Evolutionary conservation across 2,888 invertebrate genomes (phyloP).

Genomic region (Drosophila gaucha): DNA sequence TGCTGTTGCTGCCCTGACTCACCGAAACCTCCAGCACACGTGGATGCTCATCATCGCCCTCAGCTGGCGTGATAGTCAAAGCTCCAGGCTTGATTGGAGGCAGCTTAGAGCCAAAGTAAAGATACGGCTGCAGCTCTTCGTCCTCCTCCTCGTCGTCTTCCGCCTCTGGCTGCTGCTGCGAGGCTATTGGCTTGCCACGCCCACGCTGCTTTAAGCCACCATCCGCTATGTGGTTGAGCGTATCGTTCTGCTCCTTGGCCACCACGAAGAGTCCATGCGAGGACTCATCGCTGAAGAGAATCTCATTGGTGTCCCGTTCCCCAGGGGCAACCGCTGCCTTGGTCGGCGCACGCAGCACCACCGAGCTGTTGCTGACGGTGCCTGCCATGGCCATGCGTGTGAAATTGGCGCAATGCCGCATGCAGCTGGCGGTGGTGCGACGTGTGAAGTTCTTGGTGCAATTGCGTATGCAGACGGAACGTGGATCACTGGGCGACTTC

Average conservation of each 20-base stretch:
- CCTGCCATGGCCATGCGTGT: slow-evolving; percentile 70
- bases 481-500: slow-evolving; percentile 81
- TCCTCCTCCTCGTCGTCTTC: slow-evolving; percentile 70
- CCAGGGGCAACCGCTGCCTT: slow-evolving; percentile 37
- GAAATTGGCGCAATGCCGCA: slow-evolving; percentile 83
- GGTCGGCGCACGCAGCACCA: slow-evolving; percentile 51
- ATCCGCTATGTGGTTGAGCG: slow-evolving; percentile 82
- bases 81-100: slow-evolving; percentile 83
- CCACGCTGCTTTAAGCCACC: slow-evolving; percentile 61
- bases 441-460: slow-evolving; percentile 85
- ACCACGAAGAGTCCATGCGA: slow-evolving; percentile 84
- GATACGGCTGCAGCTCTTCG: slow-evolving; percentile 88
- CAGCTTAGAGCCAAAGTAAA: slow-evolving; percentile 89
- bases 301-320: slow-evolving; percentile 84
- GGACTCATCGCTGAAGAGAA: slow-evolving; percentile 84
- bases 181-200: slow-evolving; percentile 63
- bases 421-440: slow-evolving; percentile 84
- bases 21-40: slow-evolving; percentile 88
- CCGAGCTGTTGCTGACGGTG: slow-evolving; percentile 45
- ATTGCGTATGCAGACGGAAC: slow-evolving; percentile 83
- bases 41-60: slow-evolving; percentile 85
- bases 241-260: slow-evolving; percentile 84
- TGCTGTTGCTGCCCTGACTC: slow-evolving; percentile 73
- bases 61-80: slow-evolving; percentile 84
- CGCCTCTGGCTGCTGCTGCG: slow-evolving; percentile 56